phyloP scores from a whole-genome alignment of 2,888 invertebrate species.

The Brenthis ino region DNA sequence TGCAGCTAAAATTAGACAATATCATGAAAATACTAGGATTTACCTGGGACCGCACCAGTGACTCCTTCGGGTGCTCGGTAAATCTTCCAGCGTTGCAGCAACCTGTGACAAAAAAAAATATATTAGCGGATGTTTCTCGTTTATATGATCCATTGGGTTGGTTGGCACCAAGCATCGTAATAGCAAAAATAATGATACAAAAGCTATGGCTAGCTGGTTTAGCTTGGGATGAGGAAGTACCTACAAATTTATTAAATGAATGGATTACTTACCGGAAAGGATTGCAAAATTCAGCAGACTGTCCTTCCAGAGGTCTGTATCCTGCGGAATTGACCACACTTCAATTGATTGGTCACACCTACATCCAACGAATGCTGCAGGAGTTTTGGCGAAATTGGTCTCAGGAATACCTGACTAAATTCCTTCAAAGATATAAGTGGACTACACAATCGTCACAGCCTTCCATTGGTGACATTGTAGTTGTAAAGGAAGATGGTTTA shows the following conservation, averaged over 20 bases:
- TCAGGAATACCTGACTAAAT: too few relatives aligned
- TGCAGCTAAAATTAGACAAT: slow-evolving; percentile 37
- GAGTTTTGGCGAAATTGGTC: too few relatives aligned
- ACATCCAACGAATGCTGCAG: too few relatives aligned
- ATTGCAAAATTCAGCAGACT: neutral
- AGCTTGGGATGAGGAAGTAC: slow-evolving; percentile 42
- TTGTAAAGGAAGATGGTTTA: too few relatives aligned
- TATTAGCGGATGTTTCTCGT: slow-evolving; percentile 38
- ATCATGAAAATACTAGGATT: slow-evolving; percentile 32
- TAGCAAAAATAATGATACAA: slow-evolving; percentile 40
- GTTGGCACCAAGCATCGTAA: slow-evolving; percentile 36
- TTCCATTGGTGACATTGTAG: too few relatives aligned
- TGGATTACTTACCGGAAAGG: slow-evolving; percentile 20
- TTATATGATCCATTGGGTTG: slow-evolving; percentile 40
- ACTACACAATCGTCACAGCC: too few relatives aligned
- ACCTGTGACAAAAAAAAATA: slow-evolving; percentile 34
- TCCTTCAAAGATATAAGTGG: too few relatives aligned
- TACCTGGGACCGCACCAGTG: slow-evolving; percentile 2
- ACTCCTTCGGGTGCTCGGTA: slow-evolving; percentile 32
- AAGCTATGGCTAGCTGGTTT: slow-evolving; percentile 27
- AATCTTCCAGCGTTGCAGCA: slow-evolving; percentile 26
- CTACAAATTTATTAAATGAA: slow-evolving; percentile 29
- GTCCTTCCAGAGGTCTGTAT: too few relatives aligned
- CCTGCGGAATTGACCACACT: too few relatives aligned
- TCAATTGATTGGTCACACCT: too few relatives aligned